Conservation (phyloP, 2,113 vertebrate genomes). For the Cheirogaleus medius region DNA sequence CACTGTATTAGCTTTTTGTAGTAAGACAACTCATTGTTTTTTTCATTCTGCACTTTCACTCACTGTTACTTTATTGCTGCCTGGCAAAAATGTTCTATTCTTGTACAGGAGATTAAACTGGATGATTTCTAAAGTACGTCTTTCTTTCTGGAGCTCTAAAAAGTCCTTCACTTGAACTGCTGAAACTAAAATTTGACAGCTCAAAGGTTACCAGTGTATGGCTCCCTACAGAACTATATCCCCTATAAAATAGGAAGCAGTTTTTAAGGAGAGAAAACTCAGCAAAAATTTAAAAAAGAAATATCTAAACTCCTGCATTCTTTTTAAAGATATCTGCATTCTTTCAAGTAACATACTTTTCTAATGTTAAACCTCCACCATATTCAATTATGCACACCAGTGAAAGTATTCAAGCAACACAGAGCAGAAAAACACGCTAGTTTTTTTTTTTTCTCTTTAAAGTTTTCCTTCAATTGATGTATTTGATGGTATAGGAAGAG, state of each 20-base stretch:
- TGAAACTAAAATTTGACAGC: slow-evolving; percentile 16
- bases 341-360: neutral
- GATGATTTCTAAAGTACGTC: neutral
- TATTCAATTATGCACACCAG: neutral
- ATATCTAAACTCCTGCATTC: neutral
- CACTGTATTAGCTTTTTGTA: neutral
- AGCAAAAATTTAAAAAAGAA: neutral
- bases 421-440: neutral
- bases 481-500: neutral
- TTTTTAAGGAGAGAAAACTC: neutral
- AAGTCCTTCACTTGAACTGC: neutral
- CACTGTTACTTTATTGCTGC: neutral
- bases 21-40: neutral
- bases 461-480: neutral
- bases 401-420: neutral
- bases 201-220: neutral
- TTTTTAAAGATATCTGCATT: neutral
- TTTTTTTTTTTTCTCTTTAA: neutral
- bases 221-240: neutral
- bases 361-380: neutral
- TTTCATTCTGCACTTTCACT: neutral
- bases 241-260: neutral
- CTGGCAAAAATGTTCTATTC: neutral
- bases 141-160: neutral
- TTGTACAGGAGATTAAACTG: neutral